Base-by-base conservation (phyloP, 2,113 vertebrate genomes). In the Notechis scutatus region DNA sequence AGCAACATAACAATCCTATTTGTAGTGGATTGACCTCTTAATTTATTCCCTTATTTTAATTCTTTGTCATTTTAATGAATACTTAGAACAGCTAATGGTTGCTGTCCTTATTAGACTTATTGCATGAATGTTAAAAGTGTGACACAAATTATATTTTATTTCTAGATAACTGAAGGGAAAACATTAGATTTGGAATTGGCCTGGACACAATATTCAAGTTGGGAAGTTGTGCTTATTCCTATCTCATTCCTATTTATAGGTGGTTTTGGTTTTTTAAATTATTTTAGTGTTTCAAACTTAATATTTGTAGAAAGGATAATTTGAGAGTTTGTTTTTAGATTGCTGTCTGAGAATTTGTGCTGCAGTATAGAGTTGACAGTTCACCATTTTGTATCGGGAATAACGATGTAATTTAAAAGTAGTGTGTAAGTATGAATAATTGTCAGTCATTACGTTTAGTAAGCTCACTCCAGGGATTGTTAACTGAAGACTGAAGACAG, bases 401-500 rank as follows among this genome's bases (percentile, higher is more conserved):
- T 89, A 54, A 69, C 92, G 91, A 56, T 93, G 4, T 23, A 88
- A 52, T 52, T 55, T 59, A n/a, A 39, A 39, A 24, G 92, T 93
- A 93, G 93, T 4, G 0, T 87, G 52, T 89, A 94, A 24, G 59
- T 94, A 86, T 87, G 92, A 87, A 89, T 90, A 93, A 1, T 92
- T 95, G 85, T 5, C 50, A 57, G 23, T 90, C 69, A 52, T 92
- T 87, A 93, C 87, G 9, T 91, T 95, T 95, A 93, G 93, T 92
- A 93, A 92, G 88, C 55, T 34, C 9, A 86, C 39, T 85, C 6
- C 0, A 39, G 45, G 45, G 92, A 90, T 74, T 93, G 85, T 91
- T 93, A 55, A 94, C 92, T 26, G 55, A 93, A 95, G 90, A 93
- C 94, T 95, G 94, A 86, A 92, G 29, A 87, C 93, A 91, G 74